A percentile compares a stretch with the other conserved stretches of the same genome.
phyloP scores from a whole-genome alignment of 1,140 invertebrate species.

The Saccostrea cuccullata region DNA sequence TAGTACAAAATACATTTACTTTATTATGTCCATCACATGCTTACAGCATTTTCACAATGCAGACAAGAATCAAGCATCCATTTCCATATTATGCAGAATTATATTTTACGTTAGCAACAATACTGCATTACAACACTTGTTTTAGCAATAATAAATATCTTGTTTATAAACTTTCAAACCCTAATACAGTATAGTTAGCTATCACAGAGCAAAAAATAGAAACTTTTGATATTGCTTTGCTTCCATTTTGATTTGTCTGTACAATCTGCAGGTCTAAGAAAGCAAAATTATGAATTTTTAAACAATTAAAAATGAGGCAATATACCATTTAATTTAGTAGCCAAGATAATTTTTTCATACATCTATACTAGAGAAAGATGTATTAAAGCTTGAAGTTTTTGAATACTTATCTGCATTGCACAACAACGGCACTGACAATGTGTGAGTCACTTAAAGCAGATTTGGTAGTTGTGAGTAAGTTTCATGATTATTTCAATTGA shows the following conservation, averaged over 20 bases:
- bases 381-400: neutral
- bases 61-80: neutral
- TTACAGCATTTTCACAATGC: conserved; percentile 3
- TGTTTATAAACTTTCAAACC: neutral
- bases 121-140: neutral
- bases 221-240: neutral
- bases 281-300: too few species aligned
- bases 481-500: conserved; percentile 19
- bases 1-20: neutral
- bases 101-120: too few species aligned
- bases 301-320: too few species aligned
- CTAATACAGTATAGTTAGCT: neutral
- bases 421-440: conserved; percentile 4
- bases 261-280: too few species aligned
- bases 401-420: neutral
- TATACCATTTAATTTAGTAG: too few species aligned
- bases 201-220: neutral
- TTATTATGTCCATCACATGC: neutral
- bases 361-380: too few species aligned
- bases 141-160: neutral
- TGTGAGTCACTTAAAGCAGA: neutral
- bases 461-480: neutral
- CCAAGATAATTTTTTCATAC: too few species aligned
- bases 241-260: neutral
- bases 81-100: neutral